phyloP scores from a whole-genome alignment of 2,888 invertebrate species.

The Acanthoscelides obtectus region DNA sequence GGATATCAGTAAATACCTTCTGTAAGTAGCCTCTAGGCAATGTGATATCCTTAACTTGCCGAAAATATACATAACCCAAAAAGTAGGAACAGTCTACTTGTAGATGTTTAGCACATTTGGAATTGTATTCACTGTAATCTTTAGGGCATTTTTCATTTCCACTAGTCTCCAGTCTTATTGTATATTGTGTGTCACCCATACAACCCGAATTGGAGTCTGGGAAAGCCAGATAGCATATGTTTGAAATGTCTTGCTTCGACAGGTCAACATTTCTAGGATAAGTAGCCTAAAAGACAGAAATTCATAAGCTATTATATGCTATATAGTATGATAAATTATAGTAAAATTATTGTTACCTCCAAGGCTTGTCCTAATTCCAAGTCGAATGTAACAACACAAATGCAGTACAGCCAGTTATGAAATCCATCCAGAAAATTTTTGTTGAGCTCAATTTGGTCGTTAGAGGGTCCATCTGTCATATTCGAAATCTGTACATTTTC shows the following conservation, averaged over 20 bases:
- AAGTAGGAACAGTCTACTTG: slow-evolving; percentile 83
- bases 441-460: slow-evolving; percentile 23
- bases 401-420: slow-evolving; percentile 94
- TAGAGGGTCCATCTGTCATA: slow-evolving; percentile 32
- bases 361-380: slow-evolving; percentile 97
- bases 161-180: slow-evolving; percentile 79
- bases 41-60: slow-evolving; percentile 89
- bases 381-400: slow-evolving; percentile 98
- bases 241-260: slow-evolving; percentile 82
- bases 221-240: slow-evolving; percentile 96
- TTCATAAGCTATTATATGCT: not conserved
- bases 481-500: slow-evolving; percentile 7
- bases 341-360: slow-evolving; percentile 58
- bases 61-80: slow-evolving; percentile 98
- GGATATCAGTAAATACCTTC: slow-evolving; percentile 65
- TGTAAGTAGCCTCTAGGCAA: slow-evolving; percentile 97
- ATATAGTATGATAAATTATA: not conserved
- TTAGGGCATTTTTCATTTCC: slow-evolving; percentile 52
- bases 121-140: slow-evolving; percentile 67
- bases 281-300: slow-evolving; percentile 56
- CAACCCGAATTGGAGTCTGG: slow-evolving; percentile 99
- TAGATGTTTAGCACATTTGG: slow-evolving; percentile 68
- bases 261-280: slow-evolving; percentile 76
- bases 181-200: slow-evolving; percentile 98
- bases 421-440: slow-evolving; percentile 62